A percentile compares a stretch with the other conserved stretches of the same genome.
Evolutionary conservation across 2,797 vertebrate species (phyloP).

Genomic region (Nannoperca obscura): DNA sequence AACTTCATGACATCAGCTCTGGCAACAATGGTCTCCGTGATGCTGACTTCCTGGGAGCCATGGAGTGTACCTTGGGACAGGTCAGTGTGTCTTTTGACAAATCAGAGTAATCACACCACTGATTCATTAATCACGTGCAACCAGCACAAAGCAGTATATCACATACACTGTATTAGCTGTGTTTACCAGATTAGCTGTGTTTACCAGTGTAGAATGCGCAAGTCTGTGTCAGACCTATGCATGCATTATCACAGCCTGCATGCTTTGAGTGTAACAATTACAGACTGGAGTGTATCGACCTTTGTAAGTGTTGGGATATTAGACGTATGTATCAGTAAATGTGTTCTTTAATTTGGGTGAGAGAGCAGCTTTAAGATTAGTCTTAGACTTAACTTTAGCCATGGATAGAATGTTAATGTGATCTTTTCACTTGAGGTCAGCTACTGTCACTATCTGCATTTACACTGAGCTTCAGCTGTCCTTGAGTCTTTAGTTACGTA

Average conservation of each 20-base stretch:
- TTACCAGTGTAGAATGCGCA: conserved; percentile 5
- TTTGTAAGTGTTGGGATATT: conserved; percentile 23
- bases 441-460: conserved; percentile 33
- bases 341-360: conserved; percentile 20
- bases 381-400: not conserved
- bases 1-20: conserved; percentile 97
- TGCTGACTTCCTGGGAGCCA: conserved; percentile 94
- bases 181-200: too few species aligned
- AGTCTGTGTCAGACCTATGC: not conserved
- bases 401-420: conserved; percentile 46
- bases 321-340: conserved; percentile 10
- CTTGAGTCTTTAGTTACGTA: conserved; percentile 44
- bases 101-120: not conserved
- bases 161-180: too few species aligned
- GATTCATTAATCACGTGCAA: not conserved
- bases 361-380: conserved; percentile 29
- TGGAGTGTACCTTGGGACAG: conserved; percentile 98
- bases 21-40: conserved; percentile 97
- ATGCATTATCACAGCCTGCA: not conserved
- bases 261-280: conserved; percentile 3
- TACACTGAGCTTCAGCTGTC: conserved; percentile 24
- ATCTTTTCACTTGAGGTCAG: conserved; percentile 33
- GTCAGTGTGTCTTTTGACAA: conserved; percentile 73
- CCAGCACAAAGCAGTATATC: conserved; percentile 7
- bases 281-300: not conserved